Conservation (phyloP, 2,113 vertebrate species). For the Mastomys coucha region DNA sequence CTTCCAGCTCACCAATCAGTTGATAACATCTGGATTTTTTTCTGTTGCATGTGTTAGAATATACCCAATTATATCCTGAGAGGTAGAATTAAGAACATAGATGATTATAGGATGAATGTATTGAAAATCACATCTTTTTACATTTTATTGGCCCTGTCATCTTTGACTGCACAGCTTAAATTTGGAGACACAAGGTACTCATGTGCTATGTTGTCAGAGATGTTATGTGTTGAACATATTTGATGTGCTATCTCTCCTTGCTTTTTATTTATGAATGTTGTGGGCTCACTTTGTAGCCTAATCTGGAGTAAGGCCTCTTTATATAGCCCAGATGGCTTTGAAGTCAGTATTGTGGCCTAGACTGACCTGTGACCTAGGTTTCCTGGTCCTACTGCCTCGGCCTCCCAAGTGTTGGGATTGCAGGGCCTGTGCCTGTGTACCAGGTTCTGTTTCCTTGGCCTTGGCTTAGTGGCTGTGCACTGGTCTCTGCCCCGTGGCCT, state of each 20-base stretch:
- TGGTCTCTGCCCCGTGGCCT: neutral
- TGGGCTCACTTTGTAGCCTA: neutral
- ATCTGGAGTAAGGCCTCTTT: neutral
- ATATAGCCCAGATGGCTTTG: neutral
- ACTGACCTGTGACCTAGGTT: neutral
- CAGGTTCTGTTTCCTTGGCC: neutral
- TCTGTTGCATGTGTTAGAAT: neutral
- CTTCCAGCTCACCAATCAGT: neutral
- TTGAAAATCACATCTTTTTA: neutral
- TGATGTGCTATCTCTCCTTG: neutral
- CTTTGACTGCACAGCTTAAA: neutral
- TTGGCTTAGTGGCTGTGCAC: neutral
- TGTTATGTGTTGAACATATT: neutral
- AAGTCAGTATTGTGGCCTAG: neutral
- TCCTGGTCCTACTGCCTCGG: neutral
- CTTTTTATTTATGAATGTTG: neutral
- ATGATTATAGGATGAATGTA: neutral
- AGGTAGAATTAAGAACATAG: neutral
- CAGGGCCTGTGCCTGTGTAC: neutral
- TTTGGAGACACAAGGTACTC: neutral
- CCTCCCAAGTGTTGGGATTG: neutral
- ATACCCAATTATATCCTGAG: neutral
- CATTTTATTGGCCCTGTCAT: neutral
- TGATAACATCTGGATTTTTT: neutral
- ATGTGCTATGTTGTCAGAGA: neutral